A percentile compares a stretch with the other conserved stretches of the same genome.
phyloP scores from a whole-genome alignment of 2,888 invertebrate species.

The Idaea straminata region DNA sequence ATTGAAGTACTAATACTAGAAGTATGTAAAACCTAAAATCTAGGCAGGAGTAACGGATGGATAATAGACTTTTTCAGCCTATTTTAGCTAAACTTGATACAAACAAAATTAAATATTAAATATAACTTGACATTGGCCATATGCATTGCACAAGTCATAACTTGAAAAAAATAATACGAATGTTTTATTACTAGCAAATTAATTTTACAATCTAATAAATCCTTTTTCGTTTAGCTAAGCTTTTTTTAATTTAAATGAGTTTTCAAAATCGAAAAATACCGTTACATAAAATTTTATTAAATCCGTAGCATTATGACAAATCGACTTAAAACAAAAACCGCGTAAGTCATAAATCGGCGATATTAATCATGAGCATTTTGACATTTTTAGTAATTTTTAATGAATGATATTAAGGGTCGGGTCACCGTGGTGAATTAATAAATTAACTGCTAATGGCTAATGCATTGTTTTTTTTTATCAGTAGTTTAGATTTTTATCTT shows the following conservation, averaged over 20 bases:
- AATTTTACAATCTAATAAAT: not conserved
- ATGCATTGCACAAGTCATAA: no score
- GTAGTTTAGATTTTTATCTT: slow-evolving; percentile 30
- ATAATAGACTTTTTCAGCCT: no score
- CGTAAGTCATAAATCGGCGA: slow-evolving; percentile 45
- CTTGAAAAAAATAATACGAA: no score
- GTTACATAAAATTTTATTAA: slow-evolving; percentile 4
- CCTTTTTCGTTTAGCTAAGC: not conserved
- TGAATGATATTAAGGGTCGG: slow-evolving; percentile 50
- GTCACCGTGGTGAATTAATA: slow-evolving; percentile 64
- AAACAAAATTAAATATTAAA: no score
- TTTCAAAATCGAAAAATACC: slow-evolving; percentile 33
- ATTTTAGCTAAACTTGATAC: no score
- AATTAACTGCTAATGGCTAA: slow-evolving; percentile 70
- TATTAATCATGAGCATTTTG: slow-evolving; percentile 60
- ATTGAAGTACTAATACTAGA: no score
- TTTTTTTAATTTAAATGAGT: slow-evolving; percentile 13
- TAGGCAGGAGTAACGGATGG: no score
- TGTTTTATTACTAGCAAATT: no score
- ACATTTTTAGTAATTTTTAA: slow-evolving; percentile 63
- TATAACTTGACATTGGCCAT: no score
- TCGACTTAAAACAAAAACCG: slow-evolving; percentile 53
- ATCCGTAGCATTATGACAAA: slow-evolving; percentile 41
- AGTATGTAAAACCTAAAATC: no score
- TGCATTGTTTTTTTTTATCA: slow-evolving; percentile 51